Evolutionary conservation across 2,888 invertebrate species (phyloP), one percentile per base, ranked within the genome.

Genomic region (Thymelicus sylvestris): DNA sequence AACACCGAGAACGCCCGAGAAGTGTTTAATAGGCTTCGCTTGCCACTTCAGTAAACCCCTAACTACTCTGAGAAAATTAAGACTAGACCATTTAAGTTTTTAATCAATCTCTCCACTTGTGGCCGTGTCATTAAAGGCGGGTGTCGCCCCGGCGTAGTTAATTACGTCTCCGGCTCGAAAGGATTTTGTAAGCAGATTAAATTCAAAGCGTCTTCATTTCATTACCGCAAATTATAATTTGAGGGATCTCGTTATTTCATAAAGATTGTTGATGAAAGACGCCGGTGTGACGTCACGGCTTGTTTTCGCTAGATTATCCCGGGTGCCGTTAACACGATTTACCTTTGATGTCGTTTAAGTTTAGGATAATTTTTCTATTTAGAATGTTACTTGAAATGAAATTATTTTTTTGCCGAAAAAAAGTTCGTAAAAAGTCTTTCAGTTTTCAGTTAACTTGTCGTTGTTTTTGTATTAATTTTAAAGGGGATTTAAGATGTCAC

Each of bases 221-320:
- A 80, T 81, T 80, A 77, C 74, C 65, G 73, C 72, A 73, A 75
- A 78, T 76, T 73, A 74, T 75, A 77, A 76, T 76, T 75, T 73
- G 72, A 67, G 62, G 68, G 66, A 70, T 71, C 68, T 71, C 68
- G 64, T 73, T 73, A 70, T 70, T 72, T 59, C 67, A 67, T 72
- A 69, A 72, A 67, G 67, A 66, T 72, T 66, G 70, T 70, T 66
- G 70, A 66, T 70, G 50, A 70, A 70, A 70, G 65, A 52, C 64
- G 59, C 63, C 64, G 55, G 69, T 63, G 19, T 70, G 64, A 57
- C 69, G 69, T 70, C 69, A 70, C 64, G 65, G 52, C 31, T 24
- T 50, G 59, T 70, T 70, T 66, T 61, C 24, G 39, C 50, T 60
- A 70, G 59, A 65, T 70, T 65, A 70, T 70, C 52, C 48, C 60